These are phyloP conservation scores for Labeo catla DNA, from an alignment of 2,113 vertebrate species.

Conservation along the genomic window DNA sequence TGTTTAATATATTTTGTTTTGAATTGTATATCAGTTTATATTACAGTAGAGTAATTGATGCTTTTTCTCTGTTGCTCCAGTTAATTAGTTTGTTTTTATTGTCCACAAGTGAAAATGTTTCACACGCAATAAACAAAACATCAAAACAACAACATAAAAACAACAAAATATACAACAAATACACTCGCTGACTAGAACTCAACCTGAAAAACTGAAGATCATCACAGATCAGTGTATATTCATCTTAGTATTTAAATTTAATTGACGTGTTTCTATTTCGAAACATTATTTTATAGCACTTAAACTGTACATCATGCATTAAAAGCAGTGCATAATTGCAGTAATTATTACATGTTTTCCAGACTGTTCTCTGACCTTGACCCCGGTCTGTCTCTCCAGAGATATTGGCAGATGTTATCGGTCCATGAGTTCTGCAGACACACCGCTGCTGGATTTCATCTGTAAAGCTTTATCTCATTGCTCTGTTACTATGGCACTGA, in stretches of 20 bases:
- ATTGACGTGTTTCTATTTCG: not conserved
- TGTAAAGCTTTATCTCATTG: not conserved
- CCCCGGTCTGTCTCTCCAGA: not conserved
- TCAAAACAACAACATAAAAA: not conserved
- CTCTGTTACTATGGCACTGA: not conserved
- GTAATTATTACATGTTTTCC: not conserved
- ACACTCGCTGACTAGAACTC: not conserved
- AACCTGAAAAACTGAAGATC: not conserved
- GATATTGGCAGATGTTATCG: conserved; percentile 20
- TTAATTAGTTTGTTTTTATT: too few species aligned
- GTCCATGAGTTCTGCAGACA: not conserved
- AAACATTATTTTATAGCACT: not conserved
- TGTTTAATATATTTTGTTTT: too few species aligned
- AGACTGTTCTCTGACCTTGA: not conserved
- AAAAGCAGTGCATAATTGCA: not conserved
- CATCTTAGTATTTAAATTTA: not conserved
- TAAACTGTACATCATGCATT: not conserved
- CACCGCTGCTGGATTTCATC: not conserved
- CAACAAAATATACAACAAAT: too few species aligned
- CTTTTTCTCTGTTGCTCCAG: too few species aligned
- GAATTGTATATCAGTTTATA: too few species aligned
- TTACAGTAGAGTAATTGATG: too few species aligned
- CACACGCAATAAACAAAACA: not conserved
- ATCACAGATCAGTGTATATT: not conserved
- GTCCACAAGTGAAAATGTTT: too few species aligned